Base-by-base conservation (phyloP, 2,888 invertebrate genomes). In the Cosmorhoe ocellata region DNA sequence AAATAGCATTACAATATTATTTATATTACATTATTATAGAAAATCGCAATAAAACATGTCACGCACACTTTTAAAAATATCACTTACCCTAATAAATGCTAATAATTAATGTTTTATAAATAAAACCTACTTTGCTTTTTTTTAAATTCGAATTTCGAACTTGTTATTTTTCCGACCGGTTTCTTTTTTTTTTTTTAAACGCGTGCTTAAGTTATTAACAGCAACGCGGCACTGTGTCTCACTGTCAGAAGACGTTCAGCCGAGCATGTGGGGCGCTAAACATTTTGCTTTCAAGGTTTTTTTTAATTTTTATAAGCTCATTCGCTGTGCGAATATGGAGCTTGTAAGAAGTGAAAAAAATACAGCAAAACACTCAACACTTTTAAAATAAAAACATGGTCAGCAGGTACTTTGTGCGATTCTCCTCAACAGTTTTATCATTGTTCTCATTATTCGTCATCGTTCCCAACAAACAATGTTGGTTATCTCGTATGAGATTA, bases 171-270 rank as follows among this genome's bases (percentile, higher is more conserved):
- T 27, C n/a, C 27, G 18, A 8, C 5, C 14, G 34, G 1, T 32
- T 41, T 48, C n/a, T n/a, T n/a, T n/a, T n/a, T n/a, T n/a, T n/a
- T n/a, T n/a, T 46, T 51, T 52, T 55, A 54, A 40, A 70, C 69
- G 69, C 85, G 85, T 84, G 84, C 75, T 76, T 56, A 63, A 66
- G 71, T 71, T 72, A 74, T 78, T 78, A 79, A 70, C 69, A 69
- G 41, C 70, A 48, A 45, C 79, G 69, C 82, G 77, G 64, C 65
- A 86, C 85, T 85, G 82, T 61, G 64, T 51, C 53, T 63, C 70
- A 68, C 62, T 71, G 69, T 68, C 68, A 66, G 18, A 36, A 71
- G 65, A 56, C 64, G 67, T 70, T 56, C n/a, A n/a, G 59, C 55
- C 65, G 61, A 47, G 55, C 51, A 71, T 67, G 73, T 70, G 83